Conservation (phyloP, 2,113 vertebrate species). For the Brachypteracias leptosomus region DNA sequence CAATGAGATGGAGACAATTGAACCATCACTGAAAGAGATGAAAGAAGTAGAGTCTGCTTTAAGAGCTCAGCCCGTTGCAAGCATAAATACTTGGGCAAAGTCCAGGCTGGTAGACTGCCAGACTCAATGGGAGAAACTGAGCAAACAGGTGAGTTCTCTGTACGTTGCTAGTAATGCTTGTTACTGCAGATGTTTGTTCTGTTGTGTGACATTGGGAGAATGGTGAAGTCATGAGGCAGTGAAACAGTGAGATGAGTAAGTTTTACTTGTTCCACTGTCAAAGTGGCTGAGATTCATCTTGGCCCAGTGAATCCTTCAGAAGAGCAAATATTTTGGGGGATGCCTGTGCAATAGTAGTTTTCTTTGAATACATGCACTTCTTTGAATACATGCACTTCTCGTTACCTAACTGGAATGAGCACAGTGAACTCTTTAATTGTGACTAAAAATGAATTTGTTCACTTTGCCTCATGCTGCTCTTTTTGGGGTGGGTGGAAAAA, state of each 20-base stretch:
- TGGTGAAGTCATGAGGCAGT: background rate
- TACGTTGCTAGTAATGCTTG: background rate
- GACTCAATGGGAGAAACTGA: conserved; percentile 82
- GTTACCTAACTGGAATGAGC: background rate
- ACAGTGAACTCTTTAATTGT: background rate
- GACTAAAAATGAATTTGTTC: background rate
- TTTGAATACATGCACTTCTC: background rate
- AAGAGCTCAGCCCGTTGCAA: conserved; percentile 73
- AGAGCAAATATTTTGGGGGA: background rate
- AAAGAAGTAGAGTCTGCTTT: conserved; percentile 81
- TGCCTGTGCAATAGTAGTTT: background rate
- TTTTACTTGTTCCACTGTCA: background rate
- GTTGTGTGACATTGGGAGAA: background rate
- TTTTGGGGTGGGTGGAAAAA: background rate
- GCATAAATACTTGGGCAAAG: conserved; percentile 81
- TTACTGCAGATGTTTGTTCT: background rate
- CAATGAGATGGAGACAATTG: conserved; percentile 80
- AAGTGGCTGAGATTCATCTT: background rate
- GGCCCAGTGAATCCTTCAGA: background rate
- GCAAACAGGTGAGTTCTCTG: conserved; percentile 83
- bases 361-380: background rate
- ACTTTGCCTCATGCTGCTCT: background rate
- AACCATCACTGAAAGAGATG: conserved; percentile 87
- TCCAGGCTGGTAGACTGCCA: conserved; percentile 75
- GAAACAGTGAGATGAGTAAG: background rate